A percentile compares a stretch with the other conserved stretches of the same genome.
These are phyloP conservation scores for Zaprionus vittiger DNA, from an alignment of 1,140 invertebrate genomes.

Conservation along the genomic window DNA sequence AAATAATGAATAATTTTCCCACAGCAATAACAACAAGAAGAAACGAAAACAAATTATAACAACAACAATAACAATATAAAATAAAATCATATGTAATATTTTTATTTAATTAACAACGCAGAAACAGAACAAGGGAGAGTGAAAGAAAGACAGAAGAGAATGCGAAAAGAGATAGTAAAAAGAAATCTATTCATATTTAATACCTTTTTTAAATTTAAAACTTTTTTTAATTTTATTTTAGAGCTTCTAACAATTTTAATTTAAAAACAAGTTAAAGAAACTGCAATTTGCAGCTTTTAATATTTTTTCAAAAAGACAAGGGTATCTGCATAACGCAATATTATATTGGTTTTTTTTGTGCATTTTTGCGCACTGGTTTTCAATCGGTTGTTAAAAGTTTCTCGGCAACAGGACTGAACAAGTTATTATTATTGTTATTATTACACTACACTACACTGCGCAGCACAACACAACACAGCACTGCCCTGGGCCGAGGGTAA, in stretches of 20 bases:
- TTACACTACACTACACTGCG: conserved; percentile 52
- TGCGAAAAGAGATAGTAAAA: background rate
- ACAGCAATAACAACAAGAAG: conserved; percentile 24
- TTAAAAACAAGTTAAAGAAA: background rate
- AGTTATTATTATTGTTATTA: conserved; percentile 57
- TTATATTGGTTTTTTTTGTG: background rate
- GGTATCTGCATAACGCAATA: background rate
- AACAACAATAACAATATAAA: conserved; percentile 7
- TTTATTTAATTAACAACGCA: conserved; percentile 56
- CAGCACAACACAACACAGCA: background rate
- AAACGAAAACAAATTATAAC: conserved; percentile 13
- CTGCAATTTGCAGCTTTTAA: background rate
- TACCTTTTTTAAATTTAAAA: background rate
- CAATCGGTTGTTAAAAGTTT: conserved; percentile 63
- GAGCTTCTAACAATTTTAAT: background rate
- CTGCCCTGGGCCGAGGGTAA: background rate
- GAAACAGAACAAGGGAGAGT: background rate
- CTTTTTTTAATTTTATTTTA: background rate
- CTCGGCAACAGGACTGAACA: conserved; percentile 25
- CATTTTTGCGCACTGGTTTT: conserved; percentile 13
- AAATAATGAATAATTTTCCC: conserved; percentile 54
- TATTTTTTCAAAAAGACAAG: background rate
- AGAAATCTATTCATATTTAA: background rate
- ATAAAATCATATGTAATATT: conserved; percentile 45
- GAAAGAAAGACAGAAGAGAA: background rate